phyloP scores from a whole-genome alignment of 2,113 vertebrate genomes.

The Raja brachyura region DNA sequence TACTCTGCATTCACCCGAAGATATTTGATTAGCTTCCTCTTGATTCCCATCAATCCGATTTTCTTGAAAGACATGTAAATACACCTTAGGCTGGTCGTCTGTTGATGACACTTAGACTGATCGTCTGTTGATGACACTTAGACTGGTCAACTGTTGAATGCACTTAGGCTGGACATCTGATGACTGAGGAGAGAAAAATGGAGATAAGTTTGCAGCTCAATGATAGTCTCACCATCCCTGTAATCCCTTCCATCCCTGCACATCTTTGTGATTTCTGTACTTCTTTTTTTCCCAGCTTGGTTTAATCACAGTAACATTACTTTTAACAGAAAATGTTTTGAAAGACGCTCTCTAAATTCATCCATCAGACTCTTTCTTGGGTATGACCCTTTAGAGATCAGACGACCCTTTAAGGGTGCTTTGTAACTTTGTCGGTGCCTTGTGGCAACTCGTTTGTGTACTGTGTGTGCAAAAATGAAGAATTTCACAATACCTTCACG shows the following conservation, averaged over 20 bases:
- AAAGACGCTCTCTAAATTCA: neutral
- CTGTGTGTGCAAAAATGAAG: no score
- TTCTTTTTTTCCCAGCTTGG: neutral
- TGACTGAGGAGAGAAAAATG: no score
- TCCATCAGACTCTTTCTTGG: neutral
- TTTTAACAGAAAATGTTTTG: neutral
- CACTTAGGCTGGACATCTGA: no score
- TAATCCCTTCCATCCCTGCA: neutral
- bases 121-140: no score
- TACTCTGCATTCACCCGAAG: neutral
- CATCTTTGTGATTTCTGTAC: neutral
- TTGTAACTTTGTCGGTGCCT: no score
- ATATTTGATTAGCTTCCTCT: neutral
- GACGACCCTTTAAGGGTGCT: no score
- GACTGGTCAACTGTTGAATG: no score
- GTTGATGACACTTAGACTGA: neutral
- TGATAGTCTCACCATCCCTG: neutral
- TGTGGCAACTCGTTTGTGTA: no score
- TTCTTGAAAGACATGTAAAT: neutral
- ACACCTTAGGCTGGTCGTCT: neutral
- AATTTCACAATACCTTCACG: no score
- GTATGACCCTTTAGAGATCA: no score
- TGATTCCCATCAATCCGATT: neutral
- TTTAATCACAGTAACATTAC: neutral
- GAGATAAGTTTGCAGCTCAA: no score